Conservation (phyloP, 2,113 vertebrate genomes). For the Numida meleagris region DNA sequence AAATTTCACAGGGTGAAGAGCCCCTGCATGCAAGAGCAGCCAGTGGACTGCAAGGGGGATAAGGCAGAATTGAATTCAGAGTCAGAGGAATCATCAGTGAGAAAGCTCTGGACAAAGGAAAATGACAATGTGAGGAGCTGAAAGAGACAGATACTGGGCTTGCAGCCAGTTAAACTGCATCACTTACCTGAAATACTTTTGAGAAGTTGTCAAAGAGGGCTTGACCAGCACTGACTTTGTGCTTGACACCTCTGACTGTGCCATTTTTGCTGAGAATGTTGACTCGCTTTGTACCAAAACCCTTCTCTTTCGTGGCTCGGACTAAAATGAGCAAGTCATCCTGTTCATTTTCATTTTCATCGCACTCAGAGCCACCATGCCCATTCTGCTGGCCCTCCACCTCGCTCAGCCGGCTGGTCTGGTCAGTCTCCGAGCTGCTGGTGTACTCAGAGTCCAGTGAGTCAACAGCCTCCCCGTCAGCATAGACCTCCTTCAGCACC, state of each 20-base stretch:
- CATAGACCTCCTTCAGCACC: conserved; percentile 93
- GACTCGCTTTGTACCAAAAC: conserved; percentile 88
- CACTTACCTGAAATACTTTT: conserved; percentile 87
- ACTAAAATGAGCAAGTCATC: conserved; percentile 88
- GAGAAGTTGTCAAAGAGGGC: conserved; percentile 92
- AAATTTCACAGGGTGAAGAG: not conserved
- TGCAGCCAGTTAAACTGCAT: not conserved
- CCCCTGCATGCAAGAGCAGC: not conserved
- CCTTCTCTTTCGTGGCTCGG: conserved; percentile 84
- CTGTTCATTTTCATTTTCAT: conserved; percentile 83
- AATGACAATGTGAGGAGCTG: not conserved
- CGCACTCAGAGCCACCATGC: conserved; percentile 81
- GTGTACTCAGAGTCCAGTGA: conserved; percentile 92
- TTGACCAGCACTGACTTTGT: conserved; percentile 98
- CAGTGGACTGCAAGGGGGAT: not conserved
- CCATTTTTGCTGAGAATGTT: conserved; percentile 98
- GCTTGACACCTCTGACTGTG: conserved; percentile 94
- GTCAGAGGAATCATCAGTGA: not conserved
- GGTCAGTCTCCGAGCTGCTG: conserved; percentile 87
- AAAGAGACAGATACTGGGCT: not conserved
- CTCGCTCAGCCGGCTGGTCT: conserved; percentile 86
- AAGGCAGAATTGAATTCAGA: not conserved
- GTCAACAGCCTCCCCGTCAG: conserved; percentile 84
- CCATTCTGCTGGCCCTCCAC: conserved; percentile 79
- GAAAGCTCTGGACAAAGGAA: not conserved